Evolutionary conservation across 2,797 vertebrate species (phyloP).

Genomic region (Uromys caudimaculatus): DNA sequence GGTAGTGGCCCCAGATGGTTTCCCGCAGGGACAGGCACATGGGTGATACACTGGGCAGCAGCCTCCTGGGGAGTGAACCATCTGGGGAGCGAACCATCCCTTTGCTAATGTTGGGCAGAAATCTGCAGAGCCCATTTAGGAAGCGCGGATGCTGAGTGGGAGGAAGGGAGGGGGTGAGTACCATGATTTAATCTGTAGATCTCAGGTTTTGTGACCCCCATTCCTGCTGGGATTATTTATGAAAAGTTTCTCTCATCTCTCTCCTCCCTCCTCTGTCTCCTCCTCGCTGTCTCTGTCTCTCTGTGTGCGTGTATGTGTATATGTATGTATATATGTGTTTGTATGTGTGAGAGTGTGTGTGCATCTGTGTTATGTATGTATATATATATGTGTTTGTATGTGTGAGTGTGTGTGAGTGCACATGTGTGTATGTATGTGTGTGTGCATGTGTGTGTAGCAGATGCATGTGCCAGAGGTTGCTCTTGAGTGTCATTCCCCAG

Average conservation of each 20-base stretch:
- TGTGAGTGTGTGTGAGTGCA: no score
- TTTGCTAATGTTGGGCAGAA: background rate
- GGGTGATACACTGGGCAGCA: background rate
- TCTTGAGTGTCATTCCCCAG: background rate
- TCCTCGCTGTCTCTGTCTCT: background rate
- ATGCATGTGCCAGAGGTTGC: background rate
- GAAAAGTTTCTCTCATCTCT: background rate
- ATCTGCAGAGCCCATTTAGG: background rate
- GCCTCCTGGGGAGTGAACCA: background rate
- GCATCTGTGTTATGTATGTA: no score
- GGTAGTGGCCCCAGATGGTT: background rate
- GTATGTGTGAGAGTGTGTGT: background rate
- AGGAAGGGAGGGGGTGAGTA: background rate
- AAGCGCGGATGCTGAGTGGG: background rate
- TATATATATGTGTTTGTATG: no score
- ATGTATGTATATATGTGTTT: background rate
- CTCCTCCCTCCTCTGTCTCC: background rate
- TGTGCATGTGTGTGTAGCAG: background rate
- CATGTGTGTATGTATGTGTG: background rate
- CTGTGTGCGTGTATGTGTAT: background rate
- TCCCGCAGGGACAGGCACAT: background rate
- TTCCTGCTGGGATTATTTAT: background rate
- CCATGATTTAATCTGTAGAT: background rate
- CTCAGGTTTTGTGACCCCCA: background rate
- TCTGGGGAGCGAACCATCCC: background rate